These are phyloP conservation scores for Xestia xanthographa DNA, from an alignment of 2,888 invertebrate species.

Conservation along the genomic window DNA sequence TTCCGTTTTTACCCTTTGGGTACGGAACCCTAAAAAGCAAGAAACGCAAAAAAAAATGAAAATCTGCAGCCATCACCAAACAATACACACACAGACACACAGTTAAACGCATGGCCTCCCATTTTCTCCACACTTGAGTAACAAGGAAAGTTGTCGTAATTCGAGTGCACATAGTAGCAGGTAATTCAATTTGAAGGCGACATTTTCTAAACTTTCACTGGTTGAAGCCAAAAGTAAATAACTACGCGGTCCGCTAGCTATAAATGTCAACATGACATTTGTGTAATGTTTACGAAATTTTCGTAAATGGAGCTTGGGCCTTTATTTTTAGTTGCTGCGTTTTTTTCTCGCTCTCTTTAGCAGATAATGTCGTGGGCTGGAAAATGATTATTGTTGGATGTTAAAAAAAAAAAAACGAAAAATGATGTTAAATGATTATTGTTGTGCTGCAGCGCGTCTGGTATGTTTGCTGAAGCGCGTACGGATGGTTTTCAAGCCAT, in stretches of 20 bases:
- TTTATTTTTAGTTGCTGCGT: not conserved
- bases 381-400: not conserved
- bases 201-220: conserved; percentile 64
- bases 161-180: conserved; percentile 24
- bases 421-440: too few species aligned
- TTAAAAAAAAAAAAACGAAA: not conserved
- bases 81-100: not conserved
- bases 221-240: conserved; percentile 47
- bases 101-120: conserved; percentile 41
- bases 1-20: too few species aligned
- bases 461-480: too few species aligned
- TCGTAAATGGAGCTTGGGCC: not conserved
- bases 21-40: too few species aligned
- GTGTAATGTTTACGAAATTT: conserved; percentile 47
- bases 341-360: conserved; percentile 16
- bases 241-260: conserved; percentile 29
- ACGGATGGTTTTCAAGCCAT: too few species aligned
- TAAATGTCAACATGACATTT: conserved; percentile 45
- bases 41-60: too few species aligned
- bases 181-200: conserved; percentile 61
- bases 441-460: too few species aligned
- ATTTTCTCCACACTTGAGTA: conserved; percentile 43
- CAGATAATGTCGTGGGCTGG: not conserved
- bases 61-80: too few species aligned
- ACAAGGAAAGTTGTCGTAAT: conserved; percentile 40